A percentile compares a stretch with the other conserved stretches of the same genome.
Evolutionary conservation across 1,140 invertebrate species (phyloP).

Genomic region (Neelides sp.): DNA sequence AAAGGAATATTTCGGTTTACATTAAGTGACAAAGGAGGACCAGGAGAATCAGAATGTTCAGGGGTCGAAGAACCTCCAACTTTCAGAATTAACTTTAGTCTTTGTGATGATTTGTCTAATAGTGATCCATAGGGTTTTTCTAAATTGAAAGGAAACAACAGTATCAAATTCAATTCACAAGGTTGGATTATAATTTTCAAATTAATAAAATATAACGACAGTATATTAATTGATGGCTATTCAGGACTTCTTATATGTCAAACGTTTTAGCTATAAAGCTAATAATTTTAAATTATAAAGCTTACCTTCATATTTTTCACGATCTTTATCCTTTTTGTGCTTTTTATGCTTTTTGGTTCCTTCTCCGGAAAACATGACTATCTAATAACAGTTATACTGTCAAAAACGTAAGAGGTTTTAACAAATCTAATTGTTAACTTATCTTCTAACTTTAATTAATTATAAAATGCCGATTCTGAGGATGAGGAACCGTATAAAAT

Average conservation of each 20-base stretch:
- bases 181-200: conserved; percentile 1
- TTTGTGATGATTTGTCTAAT: conserved; percentile 22
- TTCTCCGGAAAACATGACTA: conserved; percentile 11
- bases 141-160: background rate
- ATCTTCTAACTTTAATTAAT: too few relatives aligned
- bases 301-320: conserved; percentile 50
- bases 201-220: background rate
- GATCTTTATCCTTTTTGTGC: conserved; percentile 47
- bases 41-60: conserved; percentile 50
- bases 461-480: too few relatives aligned
- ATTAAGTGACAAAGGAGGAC: conserved; percentile 31
- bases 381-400: too few relatives aligned
- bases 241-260: background rate
- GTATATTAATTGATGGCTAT: conserved; percentile 1
- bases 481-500: too few relatives aligned
- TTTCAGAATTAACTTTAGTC: conserved; percentile 63
- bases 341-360: conserved; percentile 56
- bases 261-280: conserved; percentile 11
- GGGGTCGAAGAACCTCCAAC: conserved; percentile 58
- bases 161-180: background rate
- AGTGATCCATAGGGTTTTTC: conserved; percentile 16
- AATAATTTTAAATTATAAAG: conserved; percentile 10
- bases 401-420: too few relatives aligned
- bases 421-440: too few relatives aligned
- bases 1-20: conserved; percentile 17